A percentile compares a stretch with the other conserved stretches of the same genome.
These are phyloP conservation scores for Protaetia brevitarsis DNA, from an alignment of 1,140 invertebrate species.

Conservation along the genomic window DNA sequence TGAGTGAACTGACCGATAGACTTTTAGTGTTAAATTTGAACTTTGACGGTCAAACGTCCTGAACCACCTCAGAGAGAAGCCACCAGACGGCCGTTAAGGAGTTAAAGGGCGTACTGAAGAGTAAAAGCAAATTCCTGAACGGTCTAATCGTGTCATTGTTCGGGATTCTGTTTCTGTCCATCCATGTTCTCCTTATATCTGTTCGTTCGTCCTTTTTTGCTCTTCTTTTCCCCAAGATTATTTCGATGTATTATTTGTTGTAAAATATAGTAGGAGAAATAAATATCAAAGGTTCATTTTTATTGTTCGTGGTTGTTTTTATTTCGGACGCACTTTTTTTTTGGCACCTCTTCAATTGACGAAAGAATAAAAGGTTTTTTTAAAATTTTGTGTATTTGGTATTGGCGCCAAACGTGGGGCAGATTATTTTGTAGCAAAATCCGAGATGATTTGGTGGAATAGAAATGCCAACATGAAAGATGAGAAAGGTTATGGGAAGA, in stretches of 20 bases:
- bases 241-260: constrained; percentile 7
- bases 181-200: neutral
- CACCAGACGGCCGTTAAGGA: constrained; percentile 36
- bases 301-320: too few relatives aligned
- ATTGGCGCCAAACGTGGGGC: too few relatives aligned
- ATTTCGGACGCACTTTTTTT: too few relatives aligned
- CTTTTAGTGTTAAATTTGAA: constrained; percentile 38
- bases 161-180: constrained; percentile 2
- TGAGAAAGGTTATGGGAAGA: too few relatives aligned
- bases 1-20: constrained; percentile 29
- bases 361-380: too few relatives aligned
- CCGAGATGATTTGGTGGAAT: too few relatives aligned
- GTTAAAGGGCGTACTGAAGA: constrained; percentile 38
- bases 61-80: constrained; percentile 36
- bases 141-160: neutral
- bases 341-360: too few relatives aligned
- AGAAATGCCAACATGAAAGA: too few relatives aligned
- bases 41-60: constrained; percentile 30
- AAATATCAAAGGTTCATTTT: too few relatives aligned
- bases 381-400: too few relatives aligned
- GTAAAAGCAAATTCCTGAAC: constrained; percentile 30
- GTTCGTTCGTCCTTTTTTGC: neutral
- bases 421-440: too few relatives aligned
- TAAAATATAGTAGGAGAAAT: constrained; percentile 12
- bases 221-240: neutral